Evolutionary conservation across 92 coral and sea anemone species (phyloP), one percentile per base, ranked within the genome.

Genomic region (Bergia sp.): DNA sequence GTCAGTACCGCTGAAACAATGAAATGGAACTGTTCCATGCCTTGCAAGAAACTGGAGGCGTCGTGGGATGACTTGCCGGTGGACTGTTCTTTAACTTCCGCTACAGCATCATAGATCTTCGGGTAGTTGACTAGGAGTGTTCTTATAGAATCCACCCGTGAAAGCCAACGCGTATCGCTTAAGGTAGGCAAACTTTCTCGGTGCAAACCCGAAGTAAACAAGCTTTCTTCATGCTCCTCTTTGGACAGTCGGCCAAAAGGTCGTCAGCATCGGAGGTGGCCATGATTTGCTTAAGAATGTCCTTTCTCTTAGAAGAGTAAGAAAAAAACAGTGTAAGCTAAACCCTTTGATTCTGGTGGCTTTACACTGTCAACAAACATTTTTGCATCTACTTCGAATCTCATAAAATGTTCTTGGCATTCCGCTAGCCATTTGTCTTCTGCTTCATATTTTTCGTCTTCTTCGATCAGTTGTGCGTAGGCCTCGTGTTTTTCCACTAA

Each of bases 311-410:
- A 29, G 29, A 29, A 29, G 29, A 29, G 37, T 81, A 82, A 83
- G 15, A 84, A 82, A 89, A 89, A 53, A 89, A 76, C 64, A 89
- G 44, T 37, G 88, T 67, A 8, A 83, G 69, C 66, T 88, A 29
- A 29, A 29, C 29, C 29, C 29, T 29, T 29, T 29, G 29, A 29
- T 29, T 29, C 29, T 29, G 29, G 29, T 29, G 29, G 29, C 0
- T 29, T 29, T 29, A 29, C 15, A 55, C 64, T 29, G 29, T 29
- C 29, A 29, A 29, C 29, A 29, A 29, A 29, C 29, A 29, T 29
- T 29, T 29, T 29, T 29, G 29, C 29, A 29, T 29, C 29, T 29
- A 29, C 29, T 29, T 29, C 29, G 0, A 29, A 29, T 29, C 29
- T 29, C 29, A 29, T 29, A 29, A 29, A 29, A 29, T 29, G 29